Conservation (phyloP, 2,113 vertebrate genomes). For the Cettia cetti region DNA sequence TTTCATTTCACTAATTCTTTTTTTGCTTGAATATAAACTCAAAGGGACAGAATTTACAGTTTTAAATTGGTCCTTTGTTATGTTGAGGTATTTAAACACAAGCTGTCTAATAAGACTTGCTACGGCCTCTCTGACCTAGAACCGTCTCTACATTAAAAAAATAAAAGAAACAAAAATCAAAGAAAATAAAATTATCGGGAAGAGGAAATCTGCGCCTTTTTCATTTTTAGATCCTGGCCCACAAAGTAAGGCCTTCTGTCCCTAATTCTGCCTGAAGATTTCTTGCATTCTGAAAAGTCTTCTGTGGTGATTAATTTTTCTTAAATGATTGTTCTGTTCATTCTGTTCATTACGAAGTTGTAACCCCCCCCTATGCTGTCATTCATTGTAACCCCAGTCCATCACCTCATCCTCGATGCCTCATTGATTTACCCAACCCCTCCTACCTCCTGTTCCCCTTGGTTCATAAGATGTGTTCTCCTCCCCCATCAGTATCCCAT, state of each 20-base stretch:
- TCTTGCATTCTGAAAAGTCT: neutral
- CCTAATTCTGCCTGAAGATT: neutral
- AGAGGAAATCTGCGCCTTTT: neutral
- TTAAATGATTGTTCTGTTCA: too few relatives aligned
- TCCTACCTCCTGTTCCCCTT: too few relatives aligned
- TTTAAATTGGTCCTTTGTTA: neutral
- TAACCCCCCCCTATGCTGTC: too few relatives aligned
- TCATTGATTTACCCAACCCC: too few relatives aligned
- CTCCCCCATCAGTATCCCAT: too few relatives aligned
- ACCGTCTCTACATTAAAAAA: neutral
- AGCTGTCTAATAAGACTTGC: neutral
- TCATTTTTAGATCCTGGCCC: neutral
- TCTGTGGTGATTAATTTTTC: too few relatives aligned
- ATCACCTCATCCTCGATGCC: too few relatives aligned
- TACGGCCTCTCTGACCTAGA: neutral
- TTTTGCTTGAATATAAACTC: neutral
- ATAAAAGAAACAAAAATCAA: neutral
- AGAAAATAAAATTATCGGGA: neutral
- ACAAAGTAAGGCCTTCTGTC: neutral
- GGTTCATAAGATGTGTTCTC: too few relatives aligned
- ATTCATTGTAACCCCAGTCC: too few relatives aligned
- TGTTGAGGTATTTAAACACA: neutral
- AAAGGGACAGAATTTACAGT: neutral
- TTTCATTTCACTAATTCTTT: neutral
- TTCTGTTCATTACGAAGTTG: too few relatives aligned